Evolutionary conservation across 1,140 invertebrate genomes (phyloP).

Genomic region (Sarcophaga bullata): DNA sequence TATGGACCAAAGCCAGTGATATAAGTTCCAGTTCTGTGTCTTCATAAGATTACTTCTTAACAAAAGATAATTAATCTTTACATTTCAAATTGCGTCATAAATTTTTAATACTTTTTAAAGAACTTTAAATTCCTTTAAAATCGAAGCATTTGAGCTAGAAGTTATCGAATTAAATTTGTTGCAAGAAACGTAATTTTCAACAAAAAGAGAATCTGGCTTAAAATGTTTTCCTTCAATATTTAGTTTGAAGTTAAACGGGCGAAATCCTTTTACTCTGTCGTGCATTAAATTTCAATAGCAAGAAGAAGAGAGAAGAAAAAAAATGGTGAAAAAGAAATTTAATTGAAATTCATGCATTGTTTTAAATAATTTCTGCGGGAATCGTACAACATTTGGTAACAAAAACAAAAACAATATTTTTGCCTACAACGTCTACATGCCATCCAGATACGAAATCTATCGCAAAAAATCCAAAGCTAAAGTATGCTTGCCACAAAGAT

Average conservation of each 20-base stretch:
- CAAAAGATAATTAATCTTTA: too few species aligned
- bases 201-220: background rate
- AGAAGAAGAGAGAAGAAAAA: too few species aligned
- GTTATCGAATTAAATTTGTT: background rate
- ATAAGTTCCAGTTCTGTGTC: too few species aligned
- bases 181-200: background rate
- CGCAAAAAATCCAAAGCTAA: constrained; percentile 26
- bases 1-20: too few species aligned
- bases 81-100: too few species aligned
- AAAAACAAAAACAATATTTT: constrained; percentile 2
- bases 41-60: too few species aligned
- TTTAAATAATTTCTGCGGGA: constrained; percentile 13
- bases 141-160: background rate
- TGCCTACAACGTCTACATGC: constrained; percentile 37
- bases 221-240: background rate
- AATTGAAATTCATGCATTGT: constrained; percentile 40
- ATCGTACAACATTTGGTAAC: background rate
- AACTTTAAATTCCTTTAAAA: background rate
- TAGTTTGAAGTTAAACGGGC: background rate
- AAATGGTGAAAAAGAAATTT: background rate
- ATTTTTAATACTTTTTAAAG: too few species aligned
- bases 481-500: constrained; percentile 38
- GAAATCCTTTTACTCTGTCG: background rate
- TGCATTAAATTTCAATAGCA: background rate
- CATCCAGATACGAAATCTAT: background rate